Conservation (phyloP, 2,888 invertebrate genomes). For the Tolmerus cingulatus region DNA sequence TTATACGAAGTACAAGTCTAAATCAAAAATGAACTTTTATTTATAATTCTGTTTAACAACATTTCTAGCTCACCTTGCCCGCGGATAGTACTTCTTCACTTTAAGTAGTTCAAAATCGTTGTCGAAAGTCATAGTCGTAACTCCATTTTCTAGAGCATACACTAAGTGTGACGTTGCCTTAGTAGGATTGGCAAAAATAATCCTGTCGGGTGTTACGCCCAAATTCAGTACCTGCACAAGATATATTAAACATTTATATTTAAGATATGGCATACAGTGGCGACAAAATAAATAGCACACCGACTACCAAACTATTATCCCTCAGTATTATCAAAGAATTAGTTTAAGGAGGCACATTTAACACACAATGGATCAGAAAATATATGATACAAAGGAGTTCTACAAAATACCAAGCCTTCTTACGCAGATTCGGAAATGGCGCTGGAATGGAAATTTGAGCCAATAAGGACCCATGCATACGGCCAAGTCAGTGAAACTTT, state of each 20-base stretch:
- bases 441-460: no score
- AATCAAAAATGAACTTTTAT: slow-evolving; percentile 16
- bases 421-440: no score
- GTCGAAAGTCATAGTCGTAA: slow-evolving; percentile 91
- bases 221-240: slow-evolving; percentile 59
- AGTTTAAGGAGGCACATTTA: no score
- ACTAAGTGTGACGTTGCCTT: slow-evolving; percentile 91
- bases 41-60: background rate
- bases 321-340: no score
- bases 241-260: background rate
- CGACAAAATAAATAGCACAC: no score
- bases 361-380: no score
- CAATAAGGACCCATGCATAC: no score
- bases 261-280: no score
- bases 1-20: slow-evolving; percentile 87
- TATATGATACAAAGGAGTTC: no score
- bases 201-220: slow-evolving; percentile 66
- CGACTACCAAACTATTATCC: no score
- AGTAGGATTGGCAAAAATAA: slow-evolving; percentile 96
- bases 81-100: slow-evolving; percentile 81
- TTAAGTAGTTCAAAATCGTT: slow-evolving; percentile 92
- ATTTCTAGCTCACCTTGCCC: slow-evolving; percentile 67
- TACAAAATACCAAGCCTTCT: no score
- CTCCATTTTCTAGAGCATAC: slow-evolving; percentile 78
- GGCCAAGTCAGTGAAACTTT: no score